Evolutionary conservation across 2,888 invertebrate genomes (phyloP), one percentile per base, ranked within the genome.

Genomic region (Geotrupes spiniger): DNA sequence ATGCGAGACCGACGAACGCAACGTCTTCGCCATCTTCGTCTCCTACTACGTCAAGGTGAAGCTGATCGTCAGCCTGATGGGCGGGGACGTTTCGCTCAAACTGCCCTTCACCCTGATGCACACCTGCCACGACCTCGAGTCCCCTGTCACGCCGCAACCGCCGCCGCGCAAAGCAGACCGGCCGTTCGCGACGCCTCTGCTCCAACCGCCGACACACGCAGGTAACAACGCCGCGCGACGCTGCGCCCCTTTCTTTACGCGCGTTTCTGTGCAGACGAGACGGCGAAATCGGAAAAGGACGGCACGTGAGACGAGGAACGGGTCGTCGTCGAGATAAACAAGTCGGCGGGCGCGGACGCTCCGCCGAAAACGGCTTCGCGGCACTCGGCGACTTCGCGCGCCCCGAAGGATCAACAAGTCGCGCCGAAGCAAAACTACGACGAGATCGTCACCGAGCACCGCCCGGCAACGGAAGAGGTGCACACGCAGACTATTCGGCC

Each of bases 1-100:
- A 10, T 80, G 83, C 0, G 85, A 89, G 54, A 3, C 21, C 4
- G 21, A 21, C 21, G 89, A 89, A 57, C 79, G 90, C 49, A 92
- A 92, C 70, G 90, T 89, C 0, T 92, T 92, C 64, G 92, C 92
- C 43, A 92, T 92, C 60, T 92, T 92, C 74, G 92, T 92, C 6
- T 90, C 91, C 0, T 92, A 92, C 69, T 92, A 92, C 67, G 90
- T 92, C 4, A 92, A 92, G 80, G 86, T 56, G 25, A 91, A 91
- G 72, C 76, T 91, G 0, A 77, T 87, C 0, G 78, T 90, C 15
- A 89, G 89, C 50, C 83, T 87, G 2, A 88, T 92, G 80, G 89
- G 89, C 0, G 89, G 89, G 1, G 87, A 87, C 49, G 73, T 91
- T 4, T 85, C 87, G 0, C 72, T 90, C 1, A 91, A 91, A 69